A percentile compares a stretch with the other conserved stretches of the same genome.
phyloP scores from a whole-genome alignment of 2,113 vertebrate species.

The Plotosus lineatus region DNA sequence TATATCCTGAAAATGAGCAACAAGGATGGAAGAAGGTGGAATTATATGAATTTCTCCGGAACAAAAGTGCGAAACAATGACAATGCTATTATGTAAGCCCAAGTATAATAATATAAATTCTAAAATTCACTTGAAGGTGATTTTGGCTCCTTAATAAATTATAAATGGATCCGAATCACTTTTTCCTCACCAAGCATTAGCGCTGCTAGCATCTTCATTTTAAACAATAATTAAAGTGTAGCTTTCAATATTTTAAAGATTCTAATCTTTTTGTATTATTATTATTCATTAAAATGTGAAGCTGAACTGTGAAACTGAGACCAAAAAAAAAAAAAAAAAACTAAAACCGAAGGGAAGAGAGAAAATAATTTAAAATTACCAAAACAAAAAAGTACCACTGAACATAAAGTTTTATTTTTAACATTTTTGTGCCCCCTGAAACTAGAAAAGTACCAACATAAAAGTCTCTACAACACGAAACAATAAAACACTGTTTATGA shows the following conservation, averaged over 20 bases:
- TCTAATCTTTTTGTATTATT: background rate
- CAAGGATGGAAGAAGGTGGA: background rate
- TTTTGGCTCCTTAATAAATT: too few species aligned
- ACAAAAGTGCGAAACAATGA: background rate
- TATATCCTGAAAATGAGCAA: background rate
- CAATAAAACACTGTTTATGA: too few species aligned
- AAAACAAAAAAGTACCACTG: too few species aligned
- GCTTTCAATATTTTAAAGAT: background rate
- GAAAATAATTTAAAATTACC: too few species aligned
- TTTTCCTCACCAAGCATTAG: background rate
- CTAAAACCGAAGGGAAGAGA: background rate
- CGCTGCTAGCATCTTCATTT: background rate
- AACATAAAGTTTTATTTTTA: too few species aligned
- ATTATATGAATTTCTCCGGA: background rate
- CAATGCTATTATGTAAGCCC: background rate
- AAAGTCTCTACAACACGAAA: too few species aligned
- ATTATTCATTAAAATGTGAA: background rate
- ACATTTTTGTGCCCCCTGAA: too few species aligned
- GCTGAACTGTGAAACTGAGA: background rate
- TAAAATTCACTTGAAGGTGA: background rate
- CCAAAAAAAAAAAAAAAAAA: background rate
- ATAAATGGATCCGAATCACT: background rate
- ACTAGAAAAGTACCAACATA: too few species aligned
- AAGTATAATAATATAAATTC: background rate
- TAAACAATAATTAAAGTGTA: background rate